Evolutionary conservation across 37 sponge, comb jelly and placozoan species (phyloP), one percentile per base, ranked within the genome.

Genomic region (Cladorhizidae sp.): DNA sequence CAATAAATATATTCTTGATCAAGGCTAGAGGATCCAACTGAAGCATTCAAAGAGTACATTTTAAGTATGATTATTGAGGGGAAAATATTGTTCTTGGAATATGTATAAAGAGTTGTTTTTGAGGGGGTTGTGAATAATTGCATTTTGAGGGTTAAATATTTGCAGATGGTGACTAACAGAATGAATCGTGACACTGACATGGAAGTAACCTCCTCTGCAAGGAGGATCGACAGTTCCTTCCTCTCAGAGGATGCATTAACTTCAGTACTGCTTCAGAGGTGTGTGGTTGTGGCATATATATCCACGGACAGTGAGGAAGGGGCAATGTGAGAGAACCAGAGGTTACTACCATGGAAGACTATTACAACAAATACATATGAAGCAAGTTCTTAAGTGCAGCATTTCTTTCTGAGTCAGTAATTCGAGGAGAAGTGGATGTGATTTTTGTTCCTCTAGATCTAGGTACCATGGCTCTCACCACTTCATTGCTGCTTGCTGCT

Each of bases 181-280:
- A n/a, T n/a, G n/a, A n/a, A n/a, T n/a, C n/a, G n/a, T n/a, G n/a
- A n/a, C n/a, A n/a, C n/a, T n/a, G n/a, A n/a, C n/a, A n/a, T n/a
- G 49, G 62, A 17, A 61, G 62, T 7, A 61, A 12, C 15, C n/a
- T n/a, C n/a, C 5, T 17, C 62, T 5, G 12, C 62, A 61, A 5
- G 68, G 38, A 21, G 25, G 23, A 5, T 18, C 2, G 14, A 18
- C 18, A 14, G 18, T 26, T 6, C 26, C 59, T 3, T 3, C 26
- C 26, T 25, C 21, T 31, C 1, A 59, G 71, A 22, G 80, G 71
- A 2, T 37, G 57, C 70, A 69, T 55, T 25, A 70, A 71, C 42
- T 80, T 69, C 71, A 28, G 57, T 0, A 80, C 28, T 0, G 71
- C 71, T 9, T 80, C 80, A 35, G 80, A 71, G 57, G 70, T 65